These are phyloP conservation scores for Lasius fuliginosus DNA, from an alignment of 2,888 invertebrate species.

Conservation along the genomic window DNA sequence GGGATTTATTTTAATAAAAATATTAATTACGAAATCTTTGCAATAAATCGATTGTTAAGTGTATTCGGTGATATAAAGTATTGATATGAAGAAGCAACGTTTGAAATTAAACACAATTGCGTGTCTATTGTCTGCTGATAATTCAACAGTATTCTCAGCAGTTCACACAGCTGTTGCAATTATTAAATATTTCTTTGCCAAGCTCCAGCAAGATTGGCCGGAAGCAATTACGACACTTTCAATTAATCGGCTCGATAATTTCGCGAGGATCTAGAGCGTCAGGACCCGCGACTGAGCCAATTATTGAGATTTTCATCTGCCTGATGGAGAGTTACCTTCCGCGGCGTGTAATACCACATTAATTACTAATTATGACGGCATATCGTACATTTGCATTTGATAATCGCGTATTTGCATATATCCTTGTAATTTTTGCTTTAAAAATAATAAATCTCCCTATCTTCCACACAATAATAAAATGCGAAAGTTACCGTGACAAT, in stretches of 20 bases:
- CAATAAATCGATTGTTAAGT: background rate
- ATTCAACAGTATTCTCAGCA: constrained; percentile 26
- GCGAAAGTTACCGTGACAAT: background rate
- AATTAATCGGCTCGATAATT: constrained; percentile 72
- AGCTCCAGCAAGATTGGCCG: constrained; percentile 67
- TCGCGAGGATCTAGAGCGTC: constrained; percentile 71
- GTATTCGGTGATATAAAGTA: background rate
- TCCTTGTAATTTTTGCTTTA: background rate
- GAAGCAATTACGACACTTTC: constrained; percentile 70
- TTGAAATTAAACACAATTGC: background rate
- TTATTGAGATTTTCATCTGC: constrained; percentile 77
- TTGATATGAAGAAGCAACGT: background rate
- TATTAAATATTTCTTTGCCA: constrained; percentile 48
- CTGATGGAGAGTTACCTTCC: constrained; percentile 61
- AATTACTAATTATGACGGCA: constrained; percentile 80
- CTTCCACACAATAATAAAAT: background rate
- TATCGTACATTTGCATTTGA: constrained; percentile 57
- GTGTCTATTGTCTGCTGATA: constrained; percentile 14
- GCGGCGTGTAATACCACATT: constrained; percentile 77
- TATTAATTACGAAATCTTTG: background rate
- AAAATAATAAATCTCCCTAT: background rate
- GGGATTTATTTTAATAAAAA: background rate
- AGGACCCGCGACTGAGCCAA: constrained; percentile 73
- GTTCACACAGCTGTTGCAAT: constrained; percentile 34
- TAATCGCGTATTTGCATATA: background rate